phyloP scores from a whole-genome alignment of 2,888 invertebrate genomes.

The Ecdyonurus torrentis region DNA sequence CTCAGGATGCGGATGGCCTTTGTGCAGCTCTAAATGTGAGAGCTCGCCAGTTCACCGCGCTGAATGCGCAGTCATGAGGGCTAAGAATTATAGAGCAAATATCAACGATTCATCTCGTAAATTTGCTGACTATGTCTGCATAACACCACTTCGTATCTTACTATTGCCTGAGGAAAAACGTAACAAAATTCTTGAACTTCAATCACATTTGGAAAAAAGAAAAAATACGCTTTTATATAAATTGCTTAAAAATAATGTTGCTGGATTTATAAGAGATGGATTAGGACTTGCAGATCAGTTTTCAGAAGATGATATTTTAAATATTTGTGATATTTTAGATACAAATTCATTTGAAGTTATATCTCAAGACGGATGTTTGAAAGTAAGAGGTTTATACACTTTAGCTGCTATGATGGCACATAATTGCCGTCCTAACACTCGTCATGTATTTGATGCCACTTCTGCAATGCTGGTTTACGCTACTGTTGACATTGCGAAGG shows the following conservation, averaged over 20 bases:
- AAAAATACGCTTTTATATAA: conserved; percentile 39
- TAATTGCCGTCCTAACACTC: conserved; percentile 66
- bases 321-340: conserved; percentile 64
- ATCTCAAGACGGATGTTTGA: conserved; percentile 40
- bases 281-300: conserved; percentile 21
- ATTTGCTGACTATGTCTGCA: conserved; percentile 38
- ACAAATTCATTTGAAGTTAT: conserved; percentile 55
- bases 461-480: conserved; percentile 50
- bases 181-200: conserved; percentile 34
- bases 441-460: conserved; percentile 44
- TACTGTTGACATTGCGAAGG: conserved; percentile 43
- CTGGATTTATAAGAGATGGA: conserved; percentile 34
- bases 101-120: conserved; percentile 28
- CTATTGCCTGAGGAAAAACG: conserved; percentile 38
- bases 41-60: conserved; percentile 33
- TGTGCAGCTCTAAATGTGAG: conserved; percentile 45
- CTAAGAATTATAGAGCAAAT: conserved; percentile 24
- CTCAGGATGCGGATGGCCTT: conserved; percentile 46
- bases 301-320: conserved; percentile 52
- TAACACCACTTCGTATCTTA: conserved; percentile 46
- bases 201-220: conserved; percentile 44
- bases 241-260: conserved; percentile 39
- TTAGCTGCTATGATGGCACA: conserved; percentile 59
- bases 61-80: conserved; percentile 43
- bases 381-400: conserved; percentile 63